Conservation (phyloP, 2,113 vertebrate species). For the Desmodus rotundus region DNA sequence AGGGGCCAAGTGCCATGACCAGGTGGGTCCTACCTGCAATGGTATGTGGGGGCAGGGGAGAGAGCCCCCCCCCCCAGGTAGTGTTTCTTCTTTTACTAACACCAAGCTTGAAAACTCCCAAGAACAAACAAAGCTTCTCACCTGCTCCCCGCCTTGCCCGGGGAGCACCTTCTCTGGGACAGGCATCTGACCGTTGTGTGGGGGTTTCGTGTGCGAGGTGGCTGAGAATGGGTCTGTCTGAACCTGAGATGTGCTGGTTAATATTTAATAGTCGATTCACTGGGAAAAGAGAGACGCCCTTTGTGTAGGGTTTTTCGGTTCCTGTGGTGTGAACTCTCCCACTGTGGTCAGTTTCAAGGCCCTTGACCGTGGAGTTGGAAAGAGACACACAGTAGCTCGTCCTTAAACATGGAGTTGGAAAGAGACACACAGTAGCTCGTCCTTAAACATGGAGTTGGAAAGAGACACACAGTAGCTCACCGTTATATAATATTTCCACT, state of each 20-base stretch:
- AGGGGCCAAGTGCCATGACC: neutral
- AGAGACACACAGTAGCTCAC: neutral
- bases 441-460: neutral
- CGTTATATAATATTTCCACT: neutral
- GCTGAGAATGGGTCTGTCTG: neutral
- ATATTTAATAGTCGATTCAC: neutral
- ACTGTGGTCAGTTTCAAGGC: neutral
- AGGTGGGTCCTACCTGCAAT: neutral
- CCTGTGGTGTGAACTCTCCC: neutral
- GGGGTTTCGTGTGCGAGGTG: neutral
- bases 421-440: no score
- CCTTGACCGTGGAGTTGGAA: neutral
- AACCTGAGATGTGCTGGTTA: neutral
- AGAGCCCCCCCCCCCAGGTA: neutral
- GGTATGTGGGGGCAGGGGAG: no score
- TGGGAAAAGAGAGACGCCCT: neutral
- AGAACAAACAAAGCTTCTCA: neutral
- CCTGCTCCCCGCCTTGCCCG: neutral
- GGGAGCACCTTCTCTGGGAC: neutral
- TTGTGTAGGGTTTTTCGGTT: neutral
- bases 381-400: no score
- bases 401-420: neutral
- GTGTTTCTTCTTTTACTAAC: neutral
- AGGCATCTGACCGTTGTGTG: neutral
- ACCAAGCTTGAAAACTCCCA: neutral